These are phyloP conservation scores for Cossypha heuglini DNA, from an alignment of 2,797 vertebrate species.

Conservation along the genomic window DNA sequence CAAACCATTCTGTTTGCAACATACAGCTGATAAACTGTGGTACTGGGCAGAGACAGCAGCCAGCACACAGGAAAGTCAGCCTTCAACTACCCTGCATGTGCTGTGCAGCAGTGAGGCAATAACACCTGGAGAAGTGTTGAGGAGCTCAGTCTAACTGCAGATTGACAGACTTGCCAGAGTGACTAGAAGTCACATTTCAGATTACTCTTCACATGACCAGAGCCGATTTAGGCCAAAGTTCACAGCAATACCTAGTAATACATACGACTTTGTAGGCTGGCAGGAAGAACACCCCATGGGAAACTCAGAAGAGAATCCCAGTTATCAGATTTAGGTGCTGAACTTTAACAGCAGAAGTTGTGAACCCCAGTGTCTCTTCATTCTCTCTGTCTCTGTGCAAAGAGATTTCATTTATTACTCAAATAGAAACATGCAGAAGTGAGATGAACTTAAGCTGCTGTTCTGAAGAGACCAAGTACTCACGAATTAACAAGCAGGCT, in stretches of 20 bases:
- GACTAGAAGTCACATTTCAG: neutral
- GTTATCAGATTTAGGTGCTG: slow-evolving; percentile 57
- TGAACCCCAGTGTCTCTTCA: slow-evolving; percentile 47
- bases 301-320: slow-evolving; percentile 54
- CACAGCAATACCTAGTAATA: slow-evolving; percentile 40
- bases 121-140: neutral
- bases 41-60: neutral
- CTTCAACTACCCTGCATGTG: neutral
- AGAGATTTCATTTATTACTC: slow-evolving; percentile 56
- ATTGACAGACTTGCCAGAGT: neutral
- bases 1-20: neutral
- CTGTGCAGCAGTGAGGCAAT: neutral
- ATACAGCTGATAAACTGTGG: neutral
- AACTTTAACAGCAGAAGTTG: slow-evolving; percentile 60
- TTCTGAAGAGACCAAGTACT: slow-evolving; percentile 23
- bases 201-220: neutral
- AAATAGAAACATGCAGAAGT: slow-evolving; percentile 50
- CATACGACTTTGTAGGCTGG: slow-evolving; percentile 15
- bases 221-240: neutral
- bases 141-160: neutral
- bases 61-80: neutral
- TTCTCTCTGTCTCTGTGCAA: neutral
- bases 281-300: slow-evolving; percentile 26
- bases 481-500: neutral
- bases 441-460: slow-evolving; percentile 46